Base-by-base conservation (phyloP, 2,113 vertebrate species). In the Budorcas taxicolor region DNA sequence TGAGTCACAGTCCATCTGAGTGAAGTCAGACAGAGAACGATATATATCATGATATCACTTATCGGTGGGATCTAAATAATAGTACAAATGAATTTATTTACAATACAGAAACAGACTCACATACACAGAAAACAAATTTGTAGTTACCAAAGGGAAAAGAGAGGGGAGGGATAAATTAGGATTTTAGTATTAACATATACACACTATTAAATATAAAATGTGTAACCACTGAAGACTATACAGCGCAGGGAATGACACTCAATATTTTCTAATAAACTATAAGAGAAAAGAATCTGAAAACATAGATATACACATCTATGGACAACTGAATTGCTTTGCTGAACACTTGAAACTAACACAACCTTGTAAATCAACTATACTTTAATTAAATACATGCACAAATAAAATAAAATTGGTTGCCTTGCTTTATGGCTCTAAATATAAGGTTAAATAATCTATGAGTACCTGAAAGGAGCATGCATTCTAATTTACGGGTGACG, bases 401-500 rank as follows among this genome's bases (percentile, higher is more conserved):
- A 74, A 76, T 76, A 71, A 43, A 27, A 43, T 89, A 33, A 57
- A 95, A 85, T 55, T 33, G 81, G 7, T 23, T 74, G 33, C 76
- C 60, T 90, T 92, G 12, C 43, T 87, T 83, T 87, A n/a, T 19
- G 11, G 45, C 27, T 52, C 31, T 57, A 57, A 91, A 85, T 21
- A 71, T 3, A 11, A 1, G 19, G 52, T 33, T 91, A 86, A 91
- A 67, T 86, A 89, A 86, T 58, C 11, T 14, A 15, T 53, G 16
- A 64, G 27, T 12, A 53, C 52, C 19, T 47, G 27, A 85, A 58
- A 87, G 47, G 21, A 43, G 3, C 8, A 2, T 55, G 4, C 33
- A 80, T 40, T 57, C 7, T 23, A 74, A 55, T 19, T 64, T 23
- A 7, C 0, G 6, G 10, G 6, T 36, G 1, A 2, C 2, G 0